Evolutionary conservation across 2,797 vertebrate species (phyloP).

Genomic region (Fistularia tabacaria): DNA sequence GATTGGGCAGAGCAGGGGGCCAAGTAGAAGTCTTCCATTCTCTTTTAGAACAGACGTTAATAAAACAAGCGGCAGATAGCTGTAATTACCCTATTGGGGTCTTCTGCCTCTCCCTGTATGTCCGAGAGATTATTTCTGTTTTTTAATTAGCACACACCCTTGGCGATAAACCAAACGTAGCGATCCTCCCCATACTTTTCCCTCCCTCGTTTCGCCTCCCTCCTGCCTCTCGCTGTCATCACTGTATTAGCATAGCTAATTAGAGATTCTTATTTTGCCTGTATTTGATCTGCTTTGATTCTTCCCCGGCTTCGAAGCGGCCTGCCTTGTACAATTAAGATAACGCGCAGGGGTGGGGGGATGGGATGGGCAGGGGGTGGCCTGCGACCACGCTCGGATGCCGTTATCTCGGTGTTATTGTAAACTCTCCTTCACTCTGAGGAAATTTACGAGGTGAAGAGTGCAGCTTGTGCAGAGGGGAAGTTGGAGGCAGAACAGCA

Average conservation of each 20-base stretch:
- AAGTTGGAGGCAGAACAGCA: conserved; percentile 27
- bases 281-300: conserved; percentile 73
- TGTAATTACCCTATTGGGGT: conserved; percentile 77
- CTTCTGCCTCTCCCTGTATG: conserved; percentile 55
- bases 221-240: conserved; percentile 30
- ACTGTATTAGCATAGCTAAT: conserved; percentile 76
- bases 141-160: conserved; percentile 70
- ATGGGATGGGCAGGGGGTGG: conserved; percentile 3
- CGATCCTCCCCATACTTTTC: conserved; percentile 12
- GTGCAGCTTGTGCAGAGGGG: neutral
- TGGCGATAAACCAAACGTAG: conserved; percentile 56
- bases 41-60: conserved; percentile 76
- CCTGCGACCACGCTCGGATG: conserved; percentile 38
- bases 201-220: conserved; percentile 3
- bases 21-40: conserved; percentile 70
- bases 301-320: conserved; percentile 65
- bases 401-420: conserved; percentile 60
- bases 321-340: conserved; percentile 76
- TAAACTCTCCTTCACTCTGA: conserved; percentile 57
- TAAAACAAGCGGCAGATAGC: conserved; percentile 77
- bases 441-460: conserved; percentile 41
- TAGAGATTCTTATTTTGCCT: conserved; percentile 68
- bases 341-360: conserved; percentile 41
- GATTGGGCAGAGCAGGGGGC: conserved; percentile 59
- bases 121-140: conserved; percentile 72